phyloP scores from a whole-genome alignment of 1,140 invertebrate genomes.

The Pseudomyrmex sp. region DNA sequence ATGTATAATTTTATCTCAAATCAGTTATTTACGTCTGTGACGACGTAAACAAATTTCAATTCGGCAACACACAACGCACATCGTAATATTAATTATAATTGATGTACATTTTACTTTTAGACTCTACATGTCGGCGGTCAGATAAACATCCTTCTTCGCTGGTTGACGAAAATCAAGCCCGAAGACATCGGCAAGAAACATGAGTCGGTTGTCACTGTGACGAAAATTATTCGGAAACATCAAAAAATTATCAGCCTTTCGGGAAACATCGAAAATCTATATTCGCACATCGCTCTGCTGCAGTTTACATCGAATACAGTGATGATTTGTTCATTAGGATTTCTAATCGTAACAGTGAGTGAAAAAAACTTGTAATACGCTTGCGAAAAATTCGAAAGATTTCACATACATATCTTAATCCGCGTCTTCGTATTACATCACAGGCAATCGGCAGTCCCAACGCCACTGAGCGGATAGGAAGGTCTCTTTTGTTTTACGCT shows the following conservation, averaged over 20 bases:
- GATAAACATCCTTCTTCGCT: constrained; percentile 19
- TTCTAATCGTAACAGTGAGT: constrained; percentile 37
- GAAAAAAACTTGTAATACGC: constrained; percentile 14
- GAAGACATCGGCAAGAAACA: background rate
- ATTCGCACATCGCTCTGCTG: constrained; percentile 14
- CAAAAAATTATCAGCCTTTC: constrained; percentile 31
- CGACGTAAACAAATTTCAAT: background rate
- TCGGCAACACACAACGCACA: too few relatives aligned
- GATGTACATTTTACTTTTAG: constrained; percentile 11
- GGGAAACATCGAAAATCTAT: constrained; percentile 10
- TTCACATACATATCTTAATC: too few relatives aligned
- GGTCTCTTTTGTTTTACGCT: constrained; percentile 49
- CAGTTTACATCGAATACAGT: constrained; percentile 22
- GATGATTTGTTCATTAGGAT: constrained; percentile 33
- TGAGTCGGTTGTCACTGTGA: background rate
- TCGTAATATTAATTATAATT: background rate
- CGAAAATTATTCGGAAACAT: constrained; percentile 40
- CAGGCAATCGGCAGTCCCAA: constrained; percentile 42
- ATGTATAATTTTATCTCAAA: background rate
- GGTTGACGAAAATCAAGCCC: background rate
- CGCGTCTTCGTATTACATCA: background rate
- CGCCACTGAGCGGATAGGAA: constrained; percentile 16
- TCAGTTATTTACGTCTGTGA: too few relatives aligned
- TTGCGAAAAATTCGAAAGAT: background rate
- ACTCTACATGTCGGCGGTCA: constrained; percentile 32